These are phyloP conservation scores for Drosophila navojoa DNA, from an alignment of 1,140 invertebrate species.

Conservation along the genomic window DNA sequence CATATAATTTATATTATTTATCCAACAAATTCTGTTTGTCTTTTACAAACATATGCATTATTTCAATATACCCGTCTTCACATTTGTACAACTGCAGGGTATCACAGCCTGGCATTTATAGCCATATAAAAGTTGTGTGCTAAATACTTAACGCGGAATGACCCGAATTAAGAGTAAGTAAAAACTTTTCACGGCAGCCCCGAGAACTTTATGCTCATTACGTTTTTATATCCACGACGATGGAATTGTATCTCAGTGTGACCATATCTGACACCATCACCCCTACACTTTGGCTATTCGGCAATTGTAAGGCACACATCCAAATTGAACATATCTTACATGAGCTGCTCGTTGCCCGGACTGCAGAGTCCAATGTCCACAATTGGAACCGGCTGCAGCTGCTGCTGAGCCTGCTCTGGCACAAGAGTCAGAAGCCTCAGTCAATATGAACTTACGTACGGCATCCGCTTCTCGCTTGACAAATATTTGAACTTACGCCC, in stretches of 20 bases:
- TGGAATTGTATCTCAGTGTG: too few species aligned
- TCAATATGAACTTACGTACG: slow-evolving; percentile 12
- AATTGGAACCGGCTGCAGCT: neutral
- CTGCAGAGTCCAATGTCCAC: neutral
- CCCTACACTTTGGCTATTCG: neutral
- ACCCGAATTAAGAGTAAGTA: slow-evolving; percentile 40
- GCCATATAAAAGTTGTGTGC: slow-evolving; percentile 52
- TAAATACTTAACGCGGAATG: slow-evolving; percentile 61
- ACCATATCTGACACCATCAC: neutral
- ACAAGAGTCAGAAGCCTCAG: neutral
- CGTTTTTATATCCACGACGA: neutral
- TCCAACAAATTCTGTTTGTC: too few species aligned
- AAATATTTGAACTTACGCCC: slow-evolving; percentile 32
- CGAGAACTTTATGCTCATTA: slow-evolving; percentile 1
- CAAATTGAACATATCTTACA: neutral
- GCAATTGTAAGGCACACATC: neutral
- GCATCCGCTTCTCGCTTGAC: slow-evolving; percentile 12
- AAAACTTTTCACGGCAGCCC: neutral
- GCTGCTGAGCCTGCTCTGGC: neutral
- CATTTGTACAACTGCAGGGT: neutral
- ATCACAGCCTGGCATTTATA: slow-evolving; percentile 41
- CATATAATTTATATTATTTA: too few species aligned
- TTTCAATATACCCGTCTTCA: too few species aligned
- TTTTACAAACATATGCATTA: neutral
- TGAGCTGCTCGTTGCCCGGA: neutral